Evolutionary conservation across 1,140 invertebrate species (phyloP).

Genomic region (Bombus sibiricus): DNA sequence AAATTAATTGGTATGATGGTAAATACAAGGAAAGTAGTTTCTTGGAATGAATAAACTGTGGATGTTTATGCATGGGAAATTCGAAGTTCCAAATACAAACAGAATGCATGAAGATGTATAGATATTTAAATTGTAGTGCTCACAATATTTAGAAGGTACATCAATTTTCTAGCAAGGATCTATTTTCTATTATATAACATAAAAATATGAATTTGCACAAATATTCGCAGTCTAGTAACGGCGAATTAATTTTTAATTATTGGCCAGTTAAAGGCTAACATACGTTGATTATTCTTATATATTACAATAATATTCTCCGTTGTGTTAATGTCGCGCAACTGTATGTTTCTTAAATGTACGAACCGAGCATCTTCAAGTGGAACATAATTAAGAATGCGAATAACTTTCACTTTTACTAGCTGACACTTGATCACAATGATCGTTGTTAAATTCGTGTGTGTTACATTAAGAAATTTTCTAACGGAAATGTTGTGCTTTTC

Average conservation of each 20-base stretch:
- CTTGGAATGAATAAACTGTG: too few relatives aligned
- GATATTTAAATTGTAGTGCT: too few relatives aligned
- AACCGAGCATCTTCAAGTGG: not conserved
- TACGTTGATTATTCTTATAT: not conserved
- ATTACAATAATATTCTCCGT: not conserved
- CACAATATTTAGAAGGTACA: not conserved
- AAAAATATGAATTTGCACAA: too few relatives aligned
- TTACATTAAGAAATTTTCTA: not conserved
- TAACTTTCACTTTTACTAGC: constrained; percentile 18
- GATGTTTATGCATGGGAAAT: too few relatives aligned
- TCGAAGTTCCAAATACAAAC: not conserved
- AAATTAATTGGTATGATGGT: too few relatives aligned
- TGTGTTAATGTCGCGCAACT: not conserved
- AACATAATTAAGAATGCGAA: constrained; percentile 13
- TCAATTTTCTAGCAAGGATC: not conserved
- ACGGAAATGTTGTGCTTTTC: not conserved
- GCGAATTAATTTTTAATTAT: not conserved
- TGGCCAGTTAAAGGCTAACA: too few relatives aligned
- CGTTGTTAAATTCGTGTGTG: not conserved
- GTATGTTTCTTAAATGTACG: not conserved
- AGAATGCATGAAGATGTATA: not conserved
- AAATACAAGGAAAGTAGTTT: too few relatives aligned
- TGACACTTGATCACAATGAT: constrained; percentile 15
- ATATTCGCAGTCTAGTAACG: not conserved
- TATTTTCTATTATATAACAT: not conserved